phyloP scores from a whole-genome alignment of 2,888 invertebrate genomes.

The Mesorhabditis belari region DNA sequence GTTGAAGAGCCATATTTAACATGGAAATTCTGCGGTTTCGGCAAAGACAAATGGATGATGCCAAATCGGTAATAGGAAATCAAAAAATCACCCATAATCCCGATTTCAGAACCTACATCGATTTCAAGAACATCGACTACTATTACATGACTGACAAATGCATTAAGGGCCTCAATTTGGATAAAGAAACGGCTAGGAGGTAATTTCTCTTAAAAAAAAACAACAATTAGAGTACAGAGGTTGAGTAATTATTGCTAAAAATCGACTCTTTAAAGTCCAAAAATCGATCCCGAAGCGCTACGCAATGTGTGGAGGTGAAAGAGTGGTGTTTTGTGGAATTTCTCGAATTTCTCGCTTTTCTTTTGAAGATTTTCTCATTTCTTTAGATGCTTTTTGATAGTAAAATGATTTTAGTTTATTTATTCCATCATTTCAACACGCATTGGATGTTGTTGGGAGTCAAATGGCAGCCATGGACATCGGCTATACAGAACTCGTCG shows the following conservation, averaged over 20 bases:
- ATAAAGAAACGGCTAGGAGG: conserved; percentile 34
- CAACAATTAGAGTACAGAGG: background rate
- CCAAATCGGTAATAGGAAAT: conserved; percentile 24
- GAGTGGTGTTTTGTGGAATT: background rate
- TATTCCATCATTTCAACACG: conserved; percentile 37
- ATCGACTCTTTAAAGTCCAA: background rate
- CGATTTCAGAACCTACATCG: conserved; percentile 30
- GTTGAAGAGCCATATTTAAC: conserved; percentile 48
- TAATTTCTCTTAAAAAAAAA: conserved; percentile 8
- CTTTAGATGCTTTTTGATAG: background rate
- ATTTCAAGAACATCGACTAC: conserved; percentile 31
- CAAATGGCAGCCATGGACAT: conserved; percentile 34
- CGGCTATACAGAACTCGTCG: conserved; percentile 34
- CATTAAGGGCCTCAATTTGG: conserved; percentile 39
- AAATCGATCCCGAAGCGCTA: background rate
- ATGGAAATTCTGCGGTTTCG: conserved; percentile 39
- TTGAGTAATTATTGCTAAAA: background rate
- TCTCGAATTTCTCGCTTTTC: too few relatives aligned
- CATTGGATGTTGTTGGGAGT: conserved; percentile 37
- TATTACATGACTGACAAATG: conserved; percentile 30
- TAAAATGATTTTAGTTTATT: conserved; percentile 33
- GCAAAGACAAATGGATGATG: conserved; percentile 44
- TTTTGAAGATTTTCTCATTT: too few relatives aligned
- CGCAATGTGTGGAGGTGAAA: background rate
- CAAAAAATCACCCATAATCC: background rate